Percentiles rank a stretch among this genome's conserved stretches.
Conservation (phyloP, 2,888 invertebrate species). For the Lasioglossum morio region DNA sequence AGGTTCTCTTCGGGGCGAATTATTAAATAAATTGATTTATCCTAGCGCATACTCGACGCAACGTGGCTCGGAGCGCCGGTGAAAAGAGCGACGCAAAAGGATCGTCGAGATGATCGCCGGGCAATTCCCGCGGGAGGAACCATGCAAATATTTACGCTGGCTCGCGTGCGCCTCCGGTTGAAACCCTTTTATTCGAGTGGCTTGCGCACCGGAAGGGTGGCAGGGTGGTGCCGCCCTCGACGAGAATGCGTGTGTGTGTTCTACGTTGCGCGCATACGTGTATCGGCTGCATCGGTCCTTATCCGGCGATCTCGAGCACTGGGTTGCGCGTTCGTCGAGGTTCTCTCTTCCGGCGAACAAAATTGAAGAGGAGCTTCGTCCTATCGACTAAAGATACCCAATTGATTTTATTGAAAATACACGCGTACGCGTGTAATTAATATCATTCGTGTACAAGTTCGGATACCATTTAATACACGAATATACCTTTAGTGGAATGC, state of each 20-base stretch:
- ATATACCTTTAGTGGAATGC: too few relatives aligned
- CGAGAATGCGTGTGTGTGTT: not conserved
- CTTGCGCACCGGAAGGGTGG: constrained; percentile 33
- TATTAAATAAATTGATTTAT: not conserved
- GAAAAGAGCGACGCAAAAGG: constrained; percentile 12
- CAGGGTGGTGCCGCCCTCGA: not conserved
- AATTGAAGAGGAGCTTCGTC: not conserved
- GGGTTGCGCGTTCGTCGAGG: not conserved
- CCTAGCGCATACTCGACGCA: not conserved
- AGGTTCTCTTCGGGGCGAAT: not conserved
- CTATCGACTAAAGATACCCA: not conserved
- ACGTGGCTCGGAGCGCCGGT: not conserved
- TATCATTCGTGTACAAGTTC: too few relatives aligned
- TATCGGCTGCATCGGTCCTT: constrained; percentile 27
- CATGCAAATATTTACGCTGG: constrained; percentile 71
- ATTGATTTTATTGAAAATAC: too few relatives aligned
- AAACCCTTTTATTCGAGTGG: constrained; percentile 59
- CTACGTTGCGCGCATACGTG: not conserved
- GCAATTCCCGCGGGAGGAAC: constrained; percentile 65
- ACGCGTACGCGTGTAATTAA: too few relatives aligned
- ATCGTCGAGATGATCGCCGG: not conserved
- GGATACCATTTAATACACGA: too few relatives aligned
- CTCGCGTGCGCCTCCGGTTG: constrained; percentile 42
- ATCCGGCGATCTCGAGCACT: constrained; percentile 41
- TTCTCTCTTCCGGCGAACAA: not conserved